Conservation (phyloP, 2,113 vertebrate genomes). For the Otolemur garnettii region DNA sequence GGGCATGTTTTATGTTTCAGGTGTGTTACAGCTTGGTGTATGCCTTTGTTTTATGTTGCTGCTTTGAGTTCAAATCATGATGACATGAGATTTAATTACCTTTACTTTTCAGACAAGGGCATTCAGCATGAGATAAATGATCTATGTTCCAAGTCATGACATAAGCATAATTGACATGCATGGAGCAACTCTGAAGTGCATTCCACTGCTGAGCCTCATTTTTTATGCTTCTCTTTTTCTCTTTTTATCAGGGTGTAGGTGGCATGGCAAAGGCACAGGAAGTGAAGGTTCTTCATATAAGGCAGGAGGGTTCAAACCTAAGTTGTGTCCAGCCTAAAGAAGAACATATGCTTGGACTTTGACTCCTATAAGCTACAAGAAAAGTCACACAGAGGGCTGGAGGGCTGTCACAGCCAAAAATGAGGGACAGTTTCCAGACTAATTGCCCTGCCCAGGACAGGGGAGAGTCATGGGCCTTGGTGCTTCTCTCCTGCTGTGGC, state of each 20-base stretch:
- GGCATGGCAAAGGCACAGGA: not conserved
- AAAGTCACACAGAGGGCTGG: not conserved
- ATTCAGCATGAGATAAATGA: not conserved
- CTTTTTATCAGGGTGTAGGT: not conserved
- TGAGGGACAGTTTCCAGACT: not conserved
- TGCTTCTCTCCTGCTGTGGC: not conserved
- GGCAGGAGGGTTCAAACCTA: not conserved
- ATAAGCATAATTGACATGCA: not conserved
- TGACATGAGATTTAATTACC: not conserved
- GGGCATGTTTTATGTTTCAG: not conserved
- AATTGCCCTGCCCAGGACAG: slow-evolving; percentile 31
- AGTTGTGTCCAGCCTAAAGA: not conserved
- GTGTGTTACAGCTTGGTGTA: not conserved
- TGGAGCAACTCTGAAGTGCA: not conserved
- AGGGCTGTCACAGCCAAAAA: not conserved
- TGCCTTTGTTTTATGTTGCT: not conserved
- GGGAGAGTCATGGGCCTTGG: not conserved
- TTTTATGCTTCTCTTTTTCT: no score
- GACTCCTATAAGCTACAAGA: not conserved
- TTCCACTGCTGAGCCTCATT: not conserved
- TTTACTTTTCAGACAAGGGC: not conserved
- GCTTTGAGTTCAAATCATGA: not conserved
- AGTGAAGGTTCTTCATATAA: not conserved
- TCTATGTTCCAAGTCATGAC: not conserved
- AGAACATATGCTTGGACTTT: not conserved